Evolutionary conservation across 2,888 invertebrate species (phyloP), one percentile per base, ranked within the genome.

Genomic region (Cataglyphis livida): DNA sequence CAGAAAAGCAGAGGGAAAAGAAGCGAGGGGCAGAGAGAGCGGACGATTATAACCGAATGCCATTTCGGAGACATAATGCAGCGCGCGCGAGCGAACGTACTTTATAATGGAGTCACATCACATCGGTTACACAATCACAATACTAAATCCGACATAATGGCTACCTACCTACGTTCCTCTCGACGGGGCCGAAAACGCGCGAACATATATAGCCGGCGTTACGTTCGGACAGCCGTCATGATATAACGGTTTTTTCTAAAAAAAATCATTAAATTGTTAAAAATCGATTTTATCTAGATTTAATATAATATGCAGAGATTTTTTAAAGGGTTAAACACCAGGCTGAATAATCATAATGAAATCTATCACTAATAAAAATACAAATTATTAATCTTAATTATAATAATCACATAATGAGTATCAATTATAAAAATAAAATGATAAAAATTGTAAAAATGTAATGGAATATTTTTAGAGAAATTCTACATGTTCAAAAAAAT

Each of bases 51-150:
- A 70, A 82, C 81, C 82, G 85, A 90, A 90, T 90, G 83, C 85
- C 84, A 87, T 90, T 89, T 89, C 85, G 85, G 84, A 83, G 88
- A 86, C 91, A 91, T 91, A 91, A 90, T 91, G 89, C 87, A 76
- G 81, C 89, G 86, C 88, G 84, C 87, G 87, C 85, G 62, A 65
- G 88, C 88, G 84, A 76, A 85, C 73, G 88, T 89, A 85, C 89
- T 87, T 92, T 91, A 93, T 94, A 94, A 94, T 93, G 92, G 94
- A 94, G 93, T 93, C 93, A 93, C 93, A 91, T 93, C 93, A 92
- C 93, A 94, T 93, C 93, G 93, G 93, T 94, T 94, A 94, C 94
- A 94, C 93, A 94, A 94, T 93, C 93, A 94, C 94, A 94, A 94
- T 94, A 91, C 93, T 93, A 94, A 71, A 94, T 94, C 91, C 91